Percentiles rank a stretch among this genome's conserved stretches.
Evolutionary conservation across 2,797 vertebrate genomes (phyloP).

Genomic region (Cynopterus sphinx): DNA sequence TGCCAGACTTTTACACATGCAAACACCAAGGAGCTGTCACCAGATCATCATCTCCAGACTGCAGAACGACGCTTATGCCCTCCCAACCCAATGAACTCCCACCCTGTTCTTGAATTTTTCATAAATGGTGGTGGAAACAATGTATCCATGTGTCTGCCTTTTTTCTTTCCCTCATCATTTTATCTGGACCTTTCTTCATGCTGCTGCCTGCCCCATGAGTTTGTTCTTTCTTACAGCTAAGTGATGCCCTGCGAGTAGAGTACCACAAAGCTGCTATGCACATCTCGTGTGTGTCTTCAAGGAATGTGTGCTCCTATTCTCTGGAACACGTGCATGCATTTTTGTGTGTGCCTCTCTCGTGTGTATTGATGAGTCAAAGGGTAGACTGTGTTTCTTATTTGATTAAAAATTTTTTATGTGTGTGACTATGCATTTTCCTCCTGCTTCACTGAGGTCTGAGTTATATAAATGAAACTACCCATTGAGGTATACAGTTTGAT

Average conservation of each 20-base stretch:
- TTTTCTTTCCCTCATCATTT: not conserved
- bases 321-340: accelerated
- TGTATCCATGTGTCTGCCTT: not conserved
- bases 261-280: not conserved
- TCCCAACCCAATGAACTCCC: not conserved
- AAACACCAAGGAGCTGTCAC: not conserved
- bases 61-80: accelerated
- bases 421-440: not conserved
- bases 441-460: not conserved
- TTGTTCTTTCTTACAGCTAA: not conserved
- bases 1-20: not conserved
- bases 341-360: not conserved
- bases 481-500: not conserved
- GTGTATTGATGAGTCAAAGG: not conserved
- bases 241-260: not conserved
- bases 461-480: not conserved
- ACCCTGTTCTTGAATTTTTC: not conserved
- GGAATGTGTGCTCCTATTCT: too few species aligned
- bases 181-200: too few species aligned
- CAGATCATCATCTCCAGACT: not conserved
- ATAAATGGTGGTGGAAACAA: accelerated
- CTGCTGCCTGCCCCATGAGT: not conserved
- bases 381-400: not conserved
- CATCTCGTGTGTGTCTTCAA: not conserved
- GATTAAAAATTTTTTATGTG: not conserved